These are phyloP conservation scores for Pogona vitticeps DNA, from an alignment of 2,113 vertebrate species.

Conservation along the genomic window DNA sequence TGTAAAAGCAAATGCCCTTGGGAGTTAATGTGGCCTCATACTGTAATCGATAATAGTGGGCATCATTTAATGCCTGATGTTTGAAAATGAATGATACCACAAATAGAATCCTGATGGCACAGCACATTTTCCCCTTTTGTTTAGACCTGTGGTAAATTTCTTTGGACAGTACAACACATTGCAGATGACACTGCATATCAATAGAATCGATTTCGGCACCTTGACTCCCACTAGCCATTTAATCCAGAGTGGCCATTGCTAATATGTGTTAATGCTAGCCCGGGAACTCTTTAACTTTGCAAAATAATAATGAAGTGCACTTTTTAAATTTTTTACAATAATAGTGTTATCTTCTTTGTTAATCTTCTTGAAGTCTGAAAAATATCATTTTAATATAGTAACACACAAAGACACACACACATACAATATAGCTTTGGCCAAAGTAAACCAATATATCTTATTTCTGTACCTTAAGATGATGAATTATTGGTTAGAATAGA, in stretches of 20 bases:
- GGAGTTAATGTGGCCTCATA: neutral
- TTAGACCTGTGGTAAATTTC: constrained; percentile 56
- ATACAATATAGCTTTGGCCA: constrained; percentile 20
- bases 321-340: constrained; percentile 62
- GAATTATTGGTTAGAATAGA: neutral
- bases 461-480: constrained; percentile 9
- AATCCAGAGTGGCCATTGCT: constrained; percentile 65
- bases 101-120: constrained; percentile 1
- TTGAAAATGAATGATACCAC: constrained; percentile 16
- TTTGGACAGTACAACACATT: constrained; percentile 60
- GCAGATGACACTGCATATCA: constrained; percentile 67
- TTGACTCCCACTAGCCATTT: constrained; percentile 67
- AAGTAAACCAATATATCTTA: constrained; percentile 50
- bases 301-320: constrained; percentile 65
- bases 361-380: constrained; percentile 50
- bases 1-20: neutral
- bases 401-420: too few relatives aligned
- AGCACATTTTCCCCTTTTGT: constrained; percentile 57
- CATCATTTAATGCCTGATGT: constrained; percentile 13
- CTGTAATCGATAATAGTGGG: neutral
- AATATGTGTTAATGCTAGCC: constrained; percentile 70
- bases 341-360: too few relatives aligned
- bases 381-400: neutral
- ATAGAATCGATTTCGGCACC: constrained; percentile 75
- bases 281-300: constrained; percentile 67